A percentile compares a stretch with the other conserved stretches of the same genome.
These are phyloP conservation scores for Drepanosiphum platanoidis DNA, from an alignment of 2,888 invertebrate species.

Conservation along the genomic window DNA sequence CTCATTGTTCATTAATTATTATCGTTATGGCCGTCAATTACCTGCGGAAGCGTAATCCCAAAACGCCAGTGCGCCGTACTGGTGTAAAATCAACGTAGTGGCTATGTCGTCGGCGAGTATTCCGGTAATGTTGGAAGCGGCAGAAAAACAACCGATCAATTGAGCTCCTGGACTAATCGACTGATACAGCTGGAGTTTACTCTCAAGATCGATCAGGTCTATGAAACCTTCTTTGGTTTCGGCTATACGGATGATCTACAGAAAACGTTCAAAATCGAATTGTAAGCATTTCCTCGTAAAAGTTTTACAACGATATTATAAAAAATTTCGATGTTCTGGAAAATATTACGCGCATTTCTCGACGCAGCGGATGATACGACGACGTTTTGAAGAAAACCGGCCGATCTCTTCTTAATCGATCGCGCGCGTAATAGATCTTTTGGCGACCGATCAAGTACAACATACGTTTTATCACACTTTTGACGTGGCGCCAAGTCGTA, in stretches of 20 bases:
- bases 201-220: conserved; percentile 80
- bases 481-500: conserved; percentile 42
- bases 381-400: not conserved
- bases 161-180: conserved; percentile 71
- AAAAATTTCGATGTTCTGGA: no score
- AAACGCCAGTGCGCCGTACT: conserved; percentile 83
- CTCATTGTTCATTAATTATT: not conserved
- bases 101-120: conserved; percentile 85
- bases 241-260: conserved; percentile 82
- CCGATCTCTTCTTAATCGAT: not conserved
- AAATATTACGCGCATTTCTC: no score
- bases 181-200: conserved; percentile 68
- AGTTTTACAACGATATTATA: no score
- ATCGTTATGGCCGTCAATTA: no score
- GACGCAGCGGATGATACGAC: no score
- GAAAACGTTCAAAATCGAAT: no score
- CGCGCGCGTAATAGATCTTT: conserved; percentile 35
- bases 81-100: conserved; percentile 82
- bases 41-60: conserved; percentile 92
- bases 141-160: conserved; percentile 86
- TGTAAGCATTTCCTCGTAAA: no score
- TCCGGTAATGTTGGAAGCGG: conserved; percentile 89
- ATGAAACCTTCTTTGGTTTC: conserved; percentile 83
- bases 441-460: conserved; percentile 35
- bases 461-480: not conserved